A percentile compares a stretch with the other conserved stretches of the same genome.
These are phyloP conservation scores for Cataglyphis albicans DNA, from an alignment of 2,888 invertebrate genomes.

Conservation along the genomic window DNA sequence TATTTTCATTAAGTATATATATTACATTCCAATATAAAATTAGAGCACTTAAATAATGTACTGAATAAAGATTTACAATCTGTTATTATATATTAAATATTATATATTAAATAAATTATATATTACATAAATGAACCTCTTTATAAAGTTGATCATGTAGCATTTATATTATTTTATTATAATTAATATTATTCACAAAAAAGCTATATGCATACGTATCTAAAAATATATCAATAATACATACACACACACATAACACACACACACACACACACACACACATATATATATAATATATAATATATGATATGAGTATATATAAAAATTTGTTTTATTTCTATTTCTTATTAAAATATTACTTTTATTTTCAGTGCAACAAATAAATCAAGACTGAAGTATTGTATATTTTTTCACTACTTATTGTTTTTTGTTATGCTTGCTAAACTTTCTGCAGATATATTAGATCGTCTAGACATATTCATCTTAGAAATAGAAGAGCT, in stretches of 20 bases:
- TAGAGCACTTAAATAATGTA: background rate
- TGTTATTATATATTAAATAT: background rate
- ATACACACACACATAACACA: no score
- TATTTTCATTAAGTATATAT: background rate
- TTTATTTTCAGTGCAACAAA: conserved; percentile 94
- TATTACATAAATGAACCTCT: conserved; percentile 16
- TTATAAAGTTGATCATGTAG: background rate
- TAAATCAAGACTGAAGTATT: conserved; percentile 97
- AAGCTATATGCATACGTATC: background rate
- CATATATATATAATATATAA: background rate
- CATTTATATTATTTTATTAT: background rate
- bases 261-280: background rate
- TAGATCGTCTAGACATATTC: conserved; percentile 97
- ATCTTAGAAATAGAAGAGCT: conserved; percentile 97
- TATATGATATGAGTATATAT: background rate
- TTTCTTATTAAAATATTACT: conserved; percentile 59
- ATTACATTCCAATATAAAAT: background rate
- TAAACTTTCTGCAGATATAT: conserved; percentile 95
- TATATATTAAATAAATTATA: background rate
- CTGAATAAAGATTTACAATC: conserved; percentile 6
- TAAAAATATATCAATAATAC: no score
- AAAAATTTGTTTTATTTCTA: conserved; percentile 28
- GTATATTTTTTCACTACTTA: conserved; percentile 96
- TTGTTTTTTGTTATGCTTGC: conserved; percentile 96
- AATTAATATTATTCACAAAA: background rate